phyloP scores from a whole-genome alignment of 2,113 vertebrate species.

The Sialia sialis region DNA sequence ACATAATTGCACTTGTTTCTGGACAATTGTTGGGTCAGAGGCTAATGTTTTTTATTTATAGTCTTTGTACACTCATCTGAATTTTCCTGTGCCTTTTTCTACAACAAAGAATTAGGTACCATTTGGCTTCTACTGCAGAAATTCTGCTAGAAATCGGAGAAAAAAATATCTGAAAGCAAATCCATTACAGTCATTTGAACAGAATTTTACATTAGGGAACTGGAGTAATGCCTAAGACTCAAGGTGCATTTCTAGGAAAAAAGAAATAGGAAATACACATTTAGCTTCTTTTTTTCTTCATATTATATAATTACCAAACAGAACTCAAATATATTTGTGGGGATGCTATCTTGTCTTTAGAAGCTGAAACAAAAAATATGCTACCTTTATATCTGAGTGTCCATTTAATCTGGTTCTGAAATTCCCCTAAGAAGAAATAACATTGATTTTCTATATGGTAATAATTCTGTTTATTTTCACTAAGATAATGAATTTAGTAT shows the following conservation, averaged over 20 bases:
- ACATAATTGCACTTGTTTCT: slow-evolving; percentile 1
- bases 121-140: not conserved
- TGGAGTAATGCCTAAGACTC: not conserved
- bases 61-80: not conserved
- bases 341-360: not conserved
- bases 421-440: not conserved
- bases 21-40: not conserved
- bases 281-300: not conserved
- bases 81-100: not conserved
- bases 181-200: not conserved
- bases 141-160: not conserved
- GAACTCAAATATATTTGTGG: not conserved
- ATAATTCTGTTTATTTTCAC: not conserved
- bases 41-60: not conserved
- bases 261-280: not conserved
- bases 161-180: not conserved
- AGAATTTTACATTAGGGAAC: not conserved
- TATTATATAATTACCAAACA: not conserved
- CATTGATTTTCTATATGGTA: not conserved
- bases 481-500: not conserved
- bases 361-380: not conserved
- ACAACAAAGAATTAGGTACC: not conserved
- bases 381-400: not conserved
- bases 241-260: not conserved
- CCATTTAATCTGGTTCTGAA: not conserved